Percentiles rank a stretch among this genome's conserved stretches.
phyloP scores from a whole-genome alignment of 2,888 invertebrate species.

The Leptarthrus brevirostris region DNA sequence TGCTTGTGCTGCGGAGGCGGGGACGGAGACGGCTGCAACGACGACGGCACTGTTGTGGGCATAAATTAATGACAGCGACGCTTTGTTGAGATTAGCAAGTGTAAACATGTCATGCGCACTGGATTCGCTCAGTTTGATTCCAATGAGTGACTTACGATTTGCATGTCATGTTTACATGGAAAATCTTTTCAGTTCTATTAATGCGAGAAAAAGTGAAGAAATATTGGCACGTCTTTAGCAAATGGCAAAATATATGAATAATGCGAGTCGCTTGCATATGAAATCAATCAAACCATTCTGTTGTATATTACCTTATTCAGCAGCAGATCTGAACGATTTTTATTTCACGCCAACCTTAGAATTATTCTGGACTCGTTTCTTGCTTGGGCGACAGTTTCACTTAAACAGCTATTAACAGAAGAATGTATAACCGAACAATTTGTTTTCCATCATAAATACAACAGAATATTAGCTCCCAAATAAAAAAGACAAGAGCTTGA shows the following conservation, averaged over 20 bases:
- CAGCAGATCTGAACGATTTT: background rate
- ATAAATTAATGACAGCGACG: constrained; percentile 12
- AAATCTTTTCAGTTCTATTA: constrained; percentile 2
- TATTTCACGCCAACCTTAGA: constrained; percentile 1
- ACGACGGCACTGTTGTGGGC: constrained; percentile 1
- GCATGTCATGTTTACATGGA: constrained; percentile 26
- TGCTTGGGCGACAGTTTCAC: too few relatives aligned
- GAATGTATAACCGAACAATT: too few relatives aligned
- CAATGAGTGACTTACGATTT: constrained; percentile 27
- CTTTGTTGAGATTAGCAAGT: constrained; percentile 28
- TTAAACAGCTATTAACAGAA: too few relatives aligned
- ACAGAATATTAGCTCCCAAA: too few relatives aligned
- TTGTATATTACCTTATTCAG: background rate
- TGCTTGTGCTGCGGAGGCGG: background rate
- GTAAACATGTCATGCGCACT: constrained; percentile 39
- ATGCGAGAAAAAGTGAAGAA: background rate
- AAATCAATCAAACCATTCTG: background rate
- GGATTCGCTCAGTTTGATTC: constrained; percentile 22
- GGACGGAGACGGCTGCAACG: background rate
- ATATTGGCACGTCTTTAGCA: constrained; percentile 29
- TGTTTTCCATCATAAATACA: too few relatives aligned
- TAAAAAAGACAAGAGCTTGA: too few relatives aligned
- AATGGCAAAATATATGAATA: constrained; percentile 22
- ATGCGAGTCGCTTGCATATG: constrained; percentile 1
- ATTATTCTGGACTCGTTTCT: background rate